phyloP scores from a whole-genome alignment of 2,113 vertebrate genomes.

The Potamarius usumacintae region DNA sequence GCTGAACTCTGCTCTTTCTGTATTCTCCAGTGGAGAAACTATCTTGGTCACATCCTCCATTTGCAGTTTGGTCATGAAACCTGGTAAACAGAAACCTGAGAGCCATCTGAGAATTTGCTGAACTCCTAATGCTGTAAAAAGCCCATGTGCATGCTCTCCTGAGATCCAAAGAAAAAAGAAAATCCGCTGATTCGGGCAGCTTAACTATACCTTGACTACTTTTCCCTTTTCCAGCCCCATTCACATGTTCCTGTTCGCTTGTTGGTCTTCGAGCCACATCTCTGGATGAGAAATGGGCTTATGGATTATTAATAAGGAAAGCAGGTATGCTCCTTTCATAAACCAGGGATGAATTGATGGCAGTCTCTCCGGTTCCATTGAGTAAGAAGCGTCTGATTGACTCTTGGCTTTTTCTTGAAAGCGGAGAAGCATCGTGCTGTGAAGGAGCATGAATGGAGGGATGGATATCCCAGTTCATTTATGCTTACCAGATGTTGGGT shows the following conservation, averaged over 20 bases:
- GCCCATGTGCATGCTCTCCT: conserved; percentile 30
- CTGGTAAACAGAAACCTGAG: conserved; percentile 4
- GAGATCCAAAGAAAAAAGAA: conserved; percentile 23
- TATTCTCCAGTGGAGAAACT: conserved; percentile 27
- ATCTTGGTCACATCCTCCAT: conserved; percentile 18
- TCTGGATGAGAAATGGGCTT: conserved; percentile 63
- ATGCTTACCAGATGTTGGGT: conserved; percentile 64
- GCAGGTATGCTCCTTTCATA: conserved; percentile 72
- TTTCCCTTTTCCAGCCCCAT: conserved; percentile 58
- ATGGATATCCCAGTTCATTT: conserved; percentile 62
- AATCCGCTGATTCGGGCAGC: conserved; percentile 51
- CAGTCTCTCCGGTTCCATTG: conserved; percentile 65
- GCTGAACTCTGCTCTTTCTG: background rate
- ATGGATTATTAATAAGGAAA: conserved; percentile 75
- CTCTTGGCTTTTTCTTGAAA: conserved; percentile 66
- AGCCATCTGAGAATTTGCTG: conserved; percentile 28
- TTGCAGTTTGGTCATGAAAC: conserved; percentile 24
- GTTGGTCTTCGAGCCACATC: conserved; percentile 46
- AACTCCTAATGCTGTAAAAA: conserved; percentile 35
- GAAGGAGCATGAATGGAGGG: conserved; percentile 62
- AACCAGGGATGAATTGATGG: conserved; percentile 56
- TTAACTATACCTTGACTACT: background rate
- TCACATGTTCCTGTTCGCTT: conserved; percentile 64
- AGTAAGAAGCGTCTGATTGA: conserved; percentile 66
- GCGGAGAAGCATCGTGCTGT: conserved; percentile 55